phyloP scores from a whole-genome alignment of 2,797 vertebrate species.

The Anniella stebbinsi region DNA sequence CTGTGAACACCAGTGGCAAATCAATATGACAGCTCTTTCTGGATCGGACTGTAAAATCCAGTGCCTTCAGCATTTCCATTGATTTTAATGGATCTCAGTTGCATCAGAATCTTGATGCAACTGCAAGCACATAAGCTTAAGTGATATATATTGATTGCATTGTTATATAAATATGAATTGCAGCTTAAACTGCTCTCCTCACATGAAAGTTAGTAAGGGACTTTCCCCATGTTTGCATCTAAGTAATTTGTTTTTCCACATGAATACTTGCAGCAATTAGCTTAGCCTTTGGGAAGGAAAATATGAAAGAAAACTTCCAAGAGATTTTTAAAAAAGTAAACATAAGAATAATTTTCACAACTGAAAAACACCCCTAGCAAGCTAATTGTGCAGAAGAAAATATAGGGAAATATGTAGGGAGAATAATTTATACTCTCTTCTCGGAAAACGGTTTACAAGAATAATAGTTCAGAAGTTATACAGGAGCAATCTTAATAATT shows the following conservation, averaged over 20 bases:
- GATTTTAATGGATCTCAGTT: neutral
- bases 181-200: neutral
- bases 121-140: neutral
- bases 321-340: neutral
- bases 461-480: slow-evolving; percentile 20
- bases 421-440: neutral
- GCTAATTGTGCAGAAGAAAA: neutral
- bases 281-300: neutral
- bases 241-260: slow-evolving; percentile 16
- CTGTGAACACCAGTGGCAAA: neutral
- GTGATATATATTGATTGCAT: neutral
- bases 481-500: slow-evolving; percentile 10
- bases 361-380: neutral
- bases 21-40: neutral
- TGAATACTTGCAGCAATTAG: neutral
- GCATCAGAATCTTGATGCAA: neutral
- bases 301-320: neutral
- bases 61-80: neutral
- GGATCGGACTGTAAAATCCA: neutral
- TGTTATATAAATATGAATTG: neutral
- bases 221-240: neutral
- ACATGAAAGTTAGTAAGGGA: neutral
- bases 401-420: neutral
- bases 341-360: slow-evolving; percentile 1
- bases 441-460: neutral